Evolutionary conservation across 2,113 vertebrate species (phyloP).

Genomic region (Trogon surrucura): DNA sequence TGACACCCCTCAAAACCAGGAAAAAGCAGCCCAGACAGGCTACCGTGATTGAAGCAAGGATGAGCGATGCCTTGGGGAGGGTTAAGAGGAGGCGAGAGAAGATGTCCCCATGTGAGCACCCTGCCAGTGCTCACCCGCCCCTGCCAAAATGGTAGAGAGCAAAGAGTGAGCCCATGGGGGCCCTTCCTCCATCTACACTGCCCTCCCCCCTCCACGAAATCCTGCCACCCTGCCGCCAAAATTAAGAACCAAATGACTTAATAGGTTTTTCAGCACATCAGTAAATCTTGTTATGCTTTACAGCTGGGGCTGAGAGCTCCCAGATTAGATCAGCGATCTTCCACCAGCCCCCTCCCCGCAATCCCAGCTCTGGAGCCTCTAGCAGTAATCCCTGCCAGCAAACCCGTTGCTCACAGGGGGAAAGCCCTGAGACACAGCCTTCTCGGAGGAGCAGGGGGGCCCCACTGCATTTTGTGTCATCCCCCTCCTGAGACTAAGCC

Average conservation of each 20-base stretch:
- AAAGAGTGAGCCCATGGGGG: rapidly evolving
- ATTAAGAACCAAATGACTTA: constrained; percentile 2
- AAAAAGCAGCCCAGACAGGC: not conserved
- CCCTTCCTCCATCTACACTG: not conserved
- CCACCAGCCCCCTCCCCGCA: not conserved
- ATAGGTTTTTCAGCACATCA: not conserved
- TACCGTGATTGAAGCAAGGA: not conserved
- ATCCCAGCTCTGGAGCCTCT: not conserved
- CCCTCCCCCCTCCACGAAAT: not conserved
- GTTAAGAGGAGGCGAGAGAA: not conserved
- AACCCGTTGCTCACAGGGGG: not conserved
- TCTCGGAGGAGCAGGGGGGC: not conserved
- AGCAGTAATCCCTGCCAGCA: not conserved
- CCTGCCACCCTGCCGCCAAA: not conserved
- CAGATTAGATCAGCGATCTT: not conserved
- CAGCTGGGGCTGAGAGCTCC: not conserved
- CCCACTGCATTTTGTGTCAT: not conserved
- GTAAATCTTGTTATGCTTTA: constrained; percentile 30
- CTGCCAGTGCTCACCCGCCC: rapidly evolving
- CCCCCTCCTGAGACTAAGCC: not conserved
- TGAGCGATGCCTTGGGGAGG: rapidly evolving
- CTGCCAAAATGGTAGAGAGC: not conserved
- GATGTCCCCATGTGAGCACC: not conserved
- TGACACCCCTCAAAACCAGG: not conserved
- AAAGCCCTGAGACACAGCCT: not conserved